Evolutionary conservation across 2,888 invertebrate genomes (phyloP).

Genomic region (Pristionchus japonicus): DNA sequence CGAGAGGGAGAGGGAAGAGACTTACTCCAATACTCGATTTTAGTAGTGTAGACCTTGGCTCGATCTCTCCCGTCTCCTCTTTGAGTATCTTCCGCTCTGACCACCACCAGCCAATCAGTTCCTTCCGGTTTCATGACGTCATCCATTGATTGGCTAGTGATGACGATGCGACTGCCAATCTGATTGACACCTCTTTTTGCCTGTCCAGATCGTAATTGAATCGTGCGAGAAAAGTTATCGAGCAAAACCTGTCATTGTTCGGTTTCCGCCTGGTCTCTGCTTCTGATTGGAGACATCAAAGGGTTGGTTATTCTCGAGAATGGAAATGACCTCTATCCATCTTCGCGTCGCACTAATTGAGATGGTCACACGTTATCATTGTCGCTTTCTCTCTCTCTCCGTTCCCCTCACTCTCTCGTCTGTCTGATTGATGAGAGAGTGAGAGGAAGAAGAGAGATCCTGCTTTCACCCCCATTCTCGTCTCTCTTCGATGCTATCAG

Average conservation of each 20-base stretch:
- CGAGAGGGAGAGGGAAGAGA: neutral
- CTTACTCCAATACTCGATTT: neutral
- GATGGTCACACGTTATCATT: conserved; percentile 2
- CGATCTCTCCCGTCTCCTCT: neutral
- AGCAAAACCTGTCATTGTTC: neutral
- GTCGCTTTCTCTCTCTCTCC: neutral
- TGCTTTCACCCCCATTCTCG: neutral
- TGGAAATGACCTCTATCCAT: neutral
- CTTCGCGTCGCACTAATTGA: neutral
- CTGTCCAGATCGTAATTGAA: neutral
- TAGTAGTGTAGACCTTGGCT: conserved; percentile 37
- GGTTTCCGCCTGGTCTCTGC: neutral
- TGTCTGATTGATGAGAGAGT: neutral
- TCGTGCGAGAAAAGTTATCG: neutral
- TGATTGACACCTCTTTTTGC: neutral
- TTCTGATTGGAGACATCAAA: neutral
- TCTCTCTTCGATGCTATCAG: neutral
- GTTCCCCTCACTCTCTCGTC: neutral
- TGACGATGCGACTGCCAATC: neutral
- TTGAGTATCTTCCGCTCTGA: neutral
- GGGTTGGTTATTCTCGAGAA: neutral
- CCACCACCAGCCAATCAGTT: neutral
- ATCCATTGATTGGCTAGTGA: neutral
- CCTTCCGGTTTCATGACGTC: neutral
- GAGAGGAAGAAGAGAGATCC: neutral